These are phyloP conservation scores for Platyura marginata DNA, from an alignment of 1,140 invertebrate species.

Conservation along the genomic window DNA sequence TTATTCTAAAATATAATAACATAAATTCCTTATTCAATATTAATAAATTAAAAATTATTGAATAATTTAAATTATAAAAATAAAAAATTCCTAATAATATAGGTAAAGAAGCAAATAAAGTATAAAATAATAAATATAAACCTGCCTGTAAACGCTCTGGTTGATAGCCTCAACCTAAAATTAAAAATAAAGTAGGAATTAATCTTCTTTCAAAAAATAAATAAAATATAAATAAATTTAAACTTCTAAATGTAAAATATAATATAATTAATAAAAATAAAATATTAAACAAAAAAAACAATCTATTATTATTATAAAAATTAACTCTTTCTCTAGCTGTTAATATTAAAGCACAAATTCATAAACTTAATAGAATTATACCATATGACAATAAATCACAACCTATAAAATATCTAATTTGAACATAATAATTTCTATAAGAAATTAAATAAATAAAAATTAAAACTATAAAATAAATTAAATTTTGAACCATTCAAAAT, in stretches of 20 bases:
- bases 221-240: slow-evolving; percentile 43
- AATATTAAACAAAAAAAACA: slow-evolving; percentile 31
- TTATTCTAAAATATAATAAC: slow-evolving; percentile 31
- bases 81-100: slow-evolving; percentile 34
- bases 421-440: slow-evolving; percentile 17
- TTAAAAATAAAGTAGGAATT: slow-evolving; percentile 39
- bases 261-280: slow-evolving; percentile 33
- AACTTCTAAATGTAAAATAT: slow-evolving; percentile 30
- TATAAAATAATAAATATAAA: slow-evolving; percentile 42
- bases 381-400: slow-evolving; percentile 29
- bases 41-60: slow-evolving; percentile 27
- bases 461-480: slow-evolving; percentile 24
- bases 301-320: slow-evolving; percentile 25
- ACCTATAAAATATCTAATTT: slow-evolving; percentile 24
- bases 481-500: slow-evolving; percentile 21
- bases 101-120: slow-evolving; percentile 36
- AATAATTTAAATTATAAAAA: slow-evolving; percentile 23
- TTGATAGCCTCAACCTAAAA: slow-evolving; percentile 42
- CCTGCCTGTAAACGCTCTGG: slow-evolving; percentile 37
- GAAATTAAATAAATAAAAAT: slow-evolving; percentile 24
- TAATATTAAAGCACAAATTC: slow-evolving; percentile 31
- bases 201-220: slow-evolving; percentile 43
- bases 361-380: slow-evolving; percentile 30
- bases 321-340: slow-evolving; percentile 27
- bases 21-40: slow-evolving; percentile 26